Evolutionary conservation across 2,797 vertebrate species (phyloP).

Genomic region (Rhinatrema bivittatum): DNA sequence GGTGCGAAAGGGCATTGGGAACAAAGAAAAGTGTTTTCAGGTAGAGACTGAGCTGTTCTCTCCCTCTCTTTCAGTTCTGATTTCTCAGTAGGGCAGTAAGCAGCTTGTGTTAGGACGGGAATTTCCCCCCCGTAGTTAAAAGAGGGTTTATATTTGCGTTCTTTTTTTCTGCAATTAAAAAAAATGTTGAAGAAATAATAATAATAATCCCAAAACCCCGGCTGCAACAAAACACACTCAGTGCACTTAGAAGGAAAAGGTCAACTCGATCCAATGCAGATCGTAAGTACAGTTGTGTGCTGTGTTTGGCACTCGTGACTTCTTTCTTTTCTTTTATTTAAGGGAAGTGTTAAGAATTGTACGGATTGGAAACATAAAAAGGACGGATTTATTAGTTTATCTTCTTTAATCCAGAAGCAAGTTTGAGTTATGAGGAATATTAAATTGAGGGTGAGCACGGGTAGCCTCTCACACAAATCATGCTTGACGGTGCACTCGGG

Average conservation of each 20-base stretch:
- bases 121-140: too few species aligned
- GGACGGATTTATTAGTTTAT: slow-evolving; percentile 32
- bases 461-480: slow-evolving; percentile 49
- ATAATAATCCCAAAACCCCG: slow-evolving; percentile 57
- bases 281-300: slow-evolving; percentile 69
- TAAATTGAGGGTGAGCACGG: slow-evolving; percentile 40
- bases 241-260: slow-evolving; percentile 72
- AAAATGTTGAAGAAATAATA: slow-evolving; percentile 60
- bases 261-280: slow-evolving; percentile 68
- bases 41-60: slow-evolving; percentile 49
- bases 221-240: slow-evolving; percentile 65
- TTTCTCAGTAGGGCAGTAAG: slow-evolving; percentile 44
- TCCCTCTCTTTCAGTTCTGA: slow-evolving; percentile 46
- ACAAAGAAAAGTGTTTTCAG: slow-evolving; percentile 74
- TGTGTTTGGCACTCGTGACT: slow-evolving; percentile 61
- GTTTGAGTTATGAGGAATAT: slow-evolving; percentile 31
- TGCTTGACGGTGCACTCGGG: slow-evolving; percentile 43
- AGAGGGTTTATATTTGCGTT: too few species aligned
- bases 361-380: slow-evolving; percentile 44
- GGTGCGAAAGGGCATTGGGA: slow-evolving; percentile 58
- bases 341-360: slow-evolving; percentile 44
- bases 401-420: slow-evolving; percentile 33
- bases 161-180: slow-evolving; percentile 18
- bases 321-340: slow-evolving; percentile 35
- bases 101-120: slow-evolving; percentile 39